Percentiles rank a stretch among this genome's conserved stretches.
Conservation (phyloP, 2,888 invertebrate species). For the Eremobia ochroleuca region DNA sequence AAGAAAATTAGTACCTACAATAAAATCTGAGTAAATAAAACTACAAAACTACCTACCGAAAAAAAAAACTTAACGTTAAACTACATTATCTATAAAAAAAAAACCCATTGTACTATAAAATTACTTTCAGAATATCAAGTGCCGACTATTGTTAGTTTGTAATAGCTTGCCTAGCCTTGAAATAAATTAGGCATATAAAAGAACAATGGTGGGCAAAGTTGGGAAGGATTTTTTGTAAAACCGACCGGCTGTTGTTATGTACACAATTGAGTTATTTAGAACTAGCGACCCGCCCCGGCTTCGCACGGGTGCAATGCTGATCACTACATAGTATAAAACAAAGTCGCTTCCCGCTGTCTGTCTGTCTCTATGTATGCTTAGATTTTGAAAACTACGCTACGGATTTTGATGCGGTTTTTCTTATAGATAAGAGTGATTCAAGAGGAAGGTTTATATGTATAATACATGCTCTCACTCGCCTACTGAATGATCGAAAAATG, state of each 20-base stretch:
- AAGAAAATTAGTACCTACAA: background rate
- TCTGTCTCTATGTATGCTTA: too few species aligned
- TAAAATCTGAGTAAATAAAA: background rate
- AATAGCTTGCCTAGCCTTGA: constrained; percentile 42
- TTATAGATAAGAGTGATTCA: too few species aligned
- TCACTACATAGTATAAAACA: too few species aligned
- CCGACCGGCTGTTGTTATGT: background rate
- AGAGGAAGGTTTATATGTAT: too few species aligned
- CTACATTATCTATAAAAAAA: constrained; percentile 1
- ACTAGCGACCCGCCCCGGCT: too few species aligned
- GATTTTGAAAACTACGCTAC: too few species aligned
- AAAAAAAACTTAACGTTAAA: constrained; percentile 5
- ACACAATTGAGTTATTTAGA: background rate
- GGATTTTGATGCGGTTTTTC: too few species aligned
- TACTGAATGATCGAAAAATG: too few species aligned
- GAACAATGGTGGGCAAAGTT: constrained; percentile 10
- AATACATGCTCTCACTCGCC: too few species aligned
- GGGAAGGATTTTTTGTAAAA: constrained; percentile 7
- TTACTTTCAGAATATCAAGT: constrained; percentile 31
- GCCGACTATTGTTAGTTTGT: constrained; percentile 16
- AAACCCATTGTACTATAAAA: constrained; percentile 24
- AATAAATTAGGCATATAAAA: constrained; percentile 40
- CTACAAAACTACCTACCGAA: background rate
- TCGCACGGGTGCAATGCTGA: too few species aligned
- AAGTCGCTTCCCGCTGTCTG: too few species aligned